These are phyloP conservation scores for Anhinga rufa DNA, from an alignment of 2,113 vertebrate genomes.

Conservation along the genomic window DNA sequence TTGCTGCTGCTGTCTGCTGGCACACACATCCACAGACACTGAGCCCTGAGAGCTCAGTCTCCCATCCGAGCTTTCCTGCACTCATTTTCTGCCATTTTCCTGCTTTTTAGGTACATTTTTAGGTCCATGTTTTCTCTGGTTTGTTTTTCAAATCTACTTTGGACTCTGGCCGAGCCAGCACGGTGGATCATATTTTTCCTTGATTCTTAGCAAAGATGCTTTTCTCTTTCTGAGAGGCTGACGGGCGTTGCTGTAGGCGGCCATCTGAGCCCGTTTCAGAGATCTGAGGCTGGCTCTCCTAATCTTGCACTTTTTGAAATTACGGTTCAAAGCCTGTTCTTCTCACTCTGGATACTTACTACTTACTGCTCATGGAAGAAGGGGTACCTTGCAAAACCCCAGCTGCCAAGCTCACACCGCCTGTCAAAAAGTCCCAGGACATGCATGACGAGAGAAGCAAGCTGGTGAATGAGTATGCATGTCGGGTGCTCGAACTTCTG, in stretches of 20 bases:
- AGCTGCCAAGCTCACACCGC: slow-evolving; percentile 81
- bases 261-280: background rate
- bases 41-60: slow-evolving; percentile 10
- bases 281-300: slow-evolving; percentile 50
- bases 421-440: slow-evolving; percentile 85
- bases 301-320: slow-evolving; percentile 31
- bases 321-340: slow-evolving; percentile 40
- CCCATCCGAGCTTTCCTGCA: slow-evolving; percentile 1
- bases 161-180: slow-evolving; percentile 25
- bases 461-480: slow-evolving; percentile 88
- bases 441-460: slow-evolving; percentile 82
- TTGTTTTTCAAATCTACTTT: slow-evolving; percentile 19
- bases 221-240: slow-evolving; percentile 15
- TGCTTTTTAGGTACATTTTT: slow-evolving; percentile 35
- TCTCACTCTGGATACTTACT: slow-evolving; percentile 75
- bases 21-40: background rate
- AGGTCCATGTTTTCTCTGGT: slow-evolving; percentile 62
- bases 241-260: slow-evolving; percentile 49
- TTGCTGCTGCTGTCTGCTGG: slow-evolving; percentile 32
- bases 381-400: slow-evolving; percentile 80
- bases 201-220: slow-evolving; percentile 64
- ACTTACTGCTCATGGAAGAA: slow-evolving; percentile 83
- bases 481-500: slow-evolving; percentile 91
- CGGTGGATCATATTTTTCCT: slow-evolving; percentile 47
- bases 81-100: slow-evolving; percentile 53